phyloP scores from a whole-genome alignment of 1,140 invertebrate species.

The Eumeta japonica region DNA sequence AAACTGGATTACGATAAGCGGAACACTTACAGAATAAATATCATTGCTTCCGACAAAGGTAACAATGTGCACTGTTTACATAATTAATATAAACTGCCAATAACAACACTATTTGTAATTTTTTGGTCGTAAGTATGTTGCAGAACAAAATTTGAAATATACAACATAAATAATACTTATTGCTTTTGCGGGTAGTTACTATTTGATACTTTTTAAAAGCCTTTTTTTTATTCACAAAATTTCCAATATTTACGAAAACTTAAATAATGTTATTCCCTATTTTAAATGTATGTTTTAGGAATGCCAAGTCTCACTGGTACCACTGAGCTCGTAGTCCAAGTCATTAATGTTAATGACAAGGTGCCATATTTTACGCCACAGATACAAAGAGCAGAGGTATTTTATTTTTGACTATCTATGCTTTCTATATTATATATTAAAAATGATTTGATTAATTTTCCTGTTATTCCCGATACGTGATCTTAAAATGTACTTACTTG shows the following conservation, averaged over 20 bases:
- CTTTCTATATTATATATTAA: too few relatives aligned
- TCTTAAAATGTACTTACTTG: too few relatives aligned
- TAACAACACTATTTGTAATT: too few relatives aligned
- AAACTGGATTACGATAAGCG: slow-evolving; percentile 82
- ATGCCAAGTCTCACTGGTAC: slow-evolving; percentile 78
- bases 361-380: slow-evolving; percentile 80
- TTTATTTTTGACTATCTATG: slow-evolving; percentile 59
- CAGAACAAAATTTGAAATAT: not conserved
- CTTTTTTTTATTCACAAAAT: not conserved
- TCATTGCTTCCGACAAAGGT: slow-evolving; percentile 80
- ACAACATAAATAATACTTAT: not conserved
- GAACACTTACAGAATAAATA: slow-evolving; percentile 74
- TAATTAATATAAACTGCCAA: slow-evolving; percentile 2
- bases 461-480: too few relatives aligned
- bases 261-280: too few relatives aligned
- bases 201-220: not conserved
- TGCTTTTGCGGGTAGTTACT: not conserved
- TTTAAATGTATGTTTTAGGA: slow-evolving; percentile 51
- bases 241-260: not conserved
- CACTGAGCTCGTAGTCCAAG: slow-evolving; percentile 72
- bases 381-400: slow-evolving; percentile 77
- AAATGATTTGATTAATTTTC: too few relatives aligned
- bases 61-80: too few relatives aligned
- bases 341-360: slow-evolving; percentile 88
- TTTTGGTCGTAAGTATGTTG: not conserved